These are phyloP conservation scores for Oncorhynchus keta DNA, from an alignment of 2,113 vertebrate species.

Conservation along the genomic window DNA sequence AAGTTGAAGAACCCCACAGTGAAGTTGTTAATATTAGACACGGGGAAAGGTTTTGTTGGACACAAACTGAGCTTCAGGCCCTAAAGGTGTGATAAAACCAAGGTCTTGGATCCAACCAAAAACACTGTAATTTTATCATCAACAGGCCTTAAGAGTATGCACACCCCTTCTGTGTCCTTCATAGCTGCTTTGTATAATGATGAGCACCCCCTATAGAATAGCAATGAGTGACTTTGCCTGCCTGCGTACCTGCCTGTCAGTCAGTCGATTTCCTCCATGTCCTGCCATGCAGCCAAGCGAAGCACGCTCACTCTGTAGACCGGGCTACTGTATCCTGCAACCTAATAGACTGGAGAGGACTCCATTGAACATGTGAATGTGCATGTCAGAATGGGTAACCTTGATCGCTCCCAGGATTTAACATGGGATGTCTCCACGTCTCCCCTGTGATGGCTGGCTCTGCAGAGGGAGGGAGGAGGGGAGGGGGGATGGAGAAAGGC, in stretches of 20 bases:
- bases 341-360: slow-evolving; percentile 59
- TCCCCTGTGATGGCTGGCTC: slow-evolving; percentile 38
- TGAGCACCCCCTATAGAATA: slow-evolving; percentile 38
- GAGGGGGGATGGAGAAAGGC: slow-evolving; percentile 8
- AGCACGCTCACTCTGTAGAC: slow-evolving; percentile 9
- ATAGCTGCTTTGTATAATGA: slow-evolving; percentile 34
- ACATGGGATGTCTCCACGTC: slow-evolving; percentile 48
- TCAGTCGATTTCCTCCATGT: slow-evolving; percentile 55
- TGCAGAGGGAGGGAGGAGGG: too few species aligned
- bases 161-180: slow-evolving; percentile 41
- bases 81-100: slow-evolving; percentile 50
- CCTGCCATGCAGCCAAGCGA: slow-evolving; percentile 34
- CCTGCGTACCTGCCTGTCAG: slow-evolving; percentile 22
- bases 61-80: slow-evolving; percentile 45
- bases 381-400: slow-evolving; percentile 57
- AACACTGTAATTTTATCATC: slow-evolving; percentile 47
- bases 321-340: slow-evolving; percentile 41
- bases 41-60: slow-evolving; percentile 36
- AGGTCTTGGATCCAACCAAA: slow-evolving; percentile 39
- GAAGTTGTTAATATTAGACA: slow-evolving; percentile 9
- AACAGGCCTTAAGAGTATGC: slow-evolving; percentile 45
- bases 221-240: slow-evolving; percentile 36
- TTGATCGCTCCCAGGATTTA: slow-evolving; percentile 55
- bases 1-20: slow-evolving; percentile 56
- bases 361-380: slow-evolving; percentile 56